Evolutionary conservation across 2,888 invertebrate species (phyloP), one percentile per base, ranked within the genome.

Genomic region (Cephus nigrinus): DNA sequence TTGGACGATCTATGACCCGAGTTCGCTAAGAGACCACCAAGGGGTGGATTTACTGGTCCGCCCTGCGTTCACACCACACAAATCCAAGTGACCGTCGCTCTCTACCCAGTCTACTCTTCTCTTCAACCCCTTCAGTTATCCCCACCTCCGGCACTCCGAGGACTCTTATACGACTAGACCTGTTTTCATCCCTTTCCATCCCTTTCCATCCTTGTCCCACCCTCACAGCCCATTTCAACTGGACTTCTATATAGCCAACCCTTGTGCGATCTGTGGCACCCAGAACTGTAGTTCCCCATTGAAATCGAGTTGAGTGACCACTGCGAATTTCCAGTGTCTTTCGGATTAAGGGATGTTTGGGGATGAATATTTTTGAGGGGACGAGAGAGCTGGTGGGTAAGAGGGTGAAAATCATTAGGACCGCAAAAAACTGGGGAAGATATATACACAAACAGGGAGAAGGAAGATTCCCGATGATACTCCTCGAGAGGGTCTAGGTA

Each of bases 11-110:
- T 91, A 91, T 88, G 91, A 88, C 88, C 87, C 81, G 87, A 91
- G 90, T 90, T 90, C 88, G 85, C 89, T 87, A 89, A 89, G 89
- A 90, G 91, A 89, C 89, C 88, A 87, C 88, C 89, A 89, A 90
- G 88, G 90, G 90, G 89, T 88, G 90, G 90, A 91, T 91, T 91
- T 91, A 91, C 90, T 89, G 88, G 90, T 90, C 88, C 88, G 87
- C 86, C 86, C 87, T 83, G 86, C 89, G 88, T 91, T 91, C 89
- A 89, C 91, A 91, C 90, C 89, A 90, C 91, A 91, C 91, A 91
- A 91, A 91, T 91, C 86, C 89, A 90, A 90, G 91, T 91, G 91
- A 91, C 91, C 90, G 90, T 88, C 86, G 84, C 85, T 84, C 83
- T 55, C 55, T 55, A 55, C 55, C 55, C 55, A 55, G 55, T 55